Percentiles rank a stretch among this genome's conserved stretches.
Evolutionary conservation across 2,797 vertebrate species (phyloP).

Genomic region (Chelon auratus): DNA sequence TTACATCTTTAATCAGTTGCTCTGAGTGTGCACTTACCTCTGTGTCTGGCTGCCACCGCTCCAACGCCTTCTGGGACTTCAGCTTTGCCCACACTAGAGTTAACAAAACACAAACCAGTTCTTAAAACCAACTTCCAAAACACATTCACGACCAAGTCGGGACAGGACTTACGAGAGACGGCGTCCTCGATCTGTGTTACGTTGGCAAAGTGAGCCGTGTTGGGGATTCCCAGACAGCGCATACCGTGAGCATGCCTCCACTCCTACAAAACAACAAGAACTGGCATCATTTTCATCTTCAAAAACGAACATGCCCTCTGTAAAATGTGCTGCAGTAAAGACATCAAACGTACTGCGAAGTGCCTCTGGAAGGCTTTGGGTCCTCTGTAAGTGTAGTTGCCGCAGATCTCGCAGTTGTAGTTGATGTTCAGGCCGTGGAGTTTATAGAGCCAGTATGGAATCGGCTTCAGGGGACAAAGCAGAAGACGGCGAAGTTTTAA

Average conservation of each 20-base stretch:
- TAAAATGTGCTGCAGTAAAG: too few relatives aligned
- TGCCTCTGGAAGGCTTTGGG: conserved; percentile 98
- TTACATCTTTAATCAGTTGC: accelerated
- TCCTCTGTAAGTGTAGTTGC: conserved; percentile 97
- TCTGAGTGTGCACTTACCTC: conserved; percentile 83
- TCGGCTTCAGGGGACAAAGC: conserved; percentile 84
- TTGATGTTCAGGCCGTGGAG: conserved; percentile 98
- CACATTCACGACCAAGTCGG: not conserved
- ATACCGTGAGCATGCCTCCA: conserved; percentile 98
- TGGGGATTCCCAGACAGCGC: conserved; percentile 97
- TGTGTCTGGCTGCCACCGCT: conserved; percentile 98
- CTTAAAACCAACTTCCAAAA: not conserved
- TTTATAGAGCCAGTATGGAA: conserved; percentile 98
- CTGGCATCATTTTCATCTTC: conserved; percentile 46
- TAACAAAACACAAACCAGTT: not conserved
- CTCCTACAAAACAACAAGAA: conserved; percentile 84
- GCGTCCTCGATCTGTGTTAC: conserved; percentile 99
- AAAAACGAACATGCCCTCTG: too few relatives aligned
- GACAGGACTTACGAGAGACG: conserved; percentile 87
- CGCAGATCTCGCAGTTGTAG: conserved; percentile 99
- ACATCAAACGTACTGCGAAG: conserved; percentile 88
- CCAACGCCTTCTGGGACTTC: conserved; percentile 95
- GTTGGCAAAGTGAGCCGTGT: conserved; percentile 98
- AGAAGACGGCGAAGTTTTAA: not conserved
- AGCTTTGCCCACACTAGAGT: conserved; percentile 95